Evolutionary conservation across 2,797 vertebrate species (phyloP).

Genomic region (Cyprinella venusta): DNA sequence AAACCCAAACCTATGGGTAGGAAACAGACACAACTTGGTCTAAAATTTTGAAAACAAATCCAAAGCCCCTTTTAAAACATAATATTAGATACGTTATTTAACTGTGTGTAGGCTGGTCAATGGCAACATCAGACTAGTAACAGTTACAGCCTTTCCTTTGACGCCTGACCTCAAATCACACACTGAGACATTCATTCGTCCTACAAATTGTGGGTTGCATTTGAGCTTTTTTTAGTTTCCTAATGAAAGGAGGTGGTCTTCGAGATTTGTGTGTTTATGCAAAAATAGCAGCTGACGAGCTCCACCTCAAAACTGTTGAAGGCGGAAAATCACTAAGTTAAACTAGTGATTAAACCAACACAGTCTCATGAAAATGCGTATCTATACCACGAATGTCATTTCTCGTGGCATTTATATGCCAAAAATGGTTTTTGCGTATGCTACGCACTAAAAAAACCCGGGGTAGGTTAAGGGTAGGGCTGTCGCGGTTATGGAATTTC

Average conservation of each 20-base stretch:
- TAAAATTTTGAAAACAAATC: not conserved
- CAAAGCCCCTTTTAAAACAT: not conserved
- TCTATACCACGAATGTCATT: no score
- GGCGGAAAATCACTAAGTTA: conserved; percentile 68
- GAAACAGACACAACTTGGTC: not conserved
- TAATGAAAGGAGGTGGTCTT: conserved; percentile 61
- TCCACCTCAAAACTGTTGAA: conserved; percentile 53
- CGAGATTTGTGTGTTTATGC: conserved; percentile 68
- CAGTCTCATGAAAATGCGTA: no score
- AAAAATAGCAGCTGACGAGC: conserved; percentile 59
- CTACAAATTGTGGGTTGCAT: conserved; percentile 59
- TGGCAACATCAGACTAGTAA: conserved; percentile 34
- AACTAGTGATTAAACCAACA: not conserved
- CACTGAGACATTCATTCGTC: conserved; percentile 70
- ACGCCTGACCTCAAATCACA: conserved; percentile 62
- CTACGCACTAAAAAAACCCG: no score
- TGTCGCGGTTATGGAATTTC: no score
- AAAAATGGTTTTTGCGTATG: no score
- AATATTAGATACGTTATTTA: conserved; percentile 17
- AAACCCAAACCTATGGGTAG: not conserved
- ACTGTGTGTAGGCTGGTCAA: not conserved
- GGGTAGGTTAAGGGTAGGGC: no score
- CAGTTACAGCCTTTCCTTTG: conserved; percentile 71
- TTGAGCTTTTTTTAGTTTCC: conserved; percentile 56
- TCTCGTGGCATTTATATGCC: no score